Conservation (phyloP, 1,140 invertebrate species). For the Galendromus occidentalis region DNA sequence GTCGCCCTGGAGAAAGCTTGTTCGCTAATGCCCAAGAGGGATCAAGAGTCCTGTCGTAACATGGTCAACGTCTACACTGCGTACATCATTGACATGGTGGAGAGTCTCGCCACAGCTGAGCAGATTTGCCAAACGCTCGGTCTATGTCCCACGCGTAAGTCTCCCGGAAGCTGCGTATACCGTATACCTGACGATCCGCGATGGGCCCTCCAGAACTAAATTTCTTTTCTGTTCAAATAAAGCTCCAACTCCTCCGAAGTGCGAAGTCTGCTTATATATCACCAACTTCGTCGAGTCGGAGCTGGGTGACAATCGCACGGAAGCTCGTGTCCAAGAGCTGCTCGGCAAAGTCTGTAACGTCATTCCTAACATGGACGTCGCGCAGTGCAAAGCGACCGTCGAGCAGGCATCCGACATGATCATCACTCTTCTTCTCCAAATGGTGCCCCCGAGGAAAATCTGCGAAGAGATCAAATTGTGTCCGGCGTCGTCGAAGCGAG, state of each 20-base stretch:
- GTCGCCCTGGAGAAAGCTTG: background rate
- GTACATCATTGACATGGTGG: background rate
- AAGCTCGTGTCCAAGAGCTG: background rate
- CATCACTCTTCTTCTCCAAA: slow-evolving; percentile 3
- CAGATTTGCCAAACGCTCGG: background rate
- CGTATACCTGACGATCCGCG: no score
- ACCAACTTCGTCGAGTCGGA: background rate
- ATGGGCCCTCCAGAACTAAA: no score
- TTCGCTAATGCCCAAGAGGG: background rate
- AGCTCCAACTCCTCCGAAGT: background rate
- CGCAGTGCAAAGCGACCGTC: background rate
- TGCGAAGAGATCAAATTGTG: background rate
- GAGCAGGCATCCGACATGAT: background rate
- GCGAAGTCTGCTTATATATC: background rate
- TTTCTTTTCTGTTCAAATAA: background rate
- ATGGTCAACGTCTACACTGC: slow-evolving; percentile 2
- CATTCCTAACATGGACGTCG: background rate
- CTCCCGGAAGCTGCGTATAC: no score
- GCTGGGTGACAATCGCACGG: background rate
- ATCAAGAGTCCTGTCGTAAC: background rate
- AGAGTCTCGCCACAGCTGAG: background rate
- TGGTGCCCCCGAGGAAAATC: background rate
- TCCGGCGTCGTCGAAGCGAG: background rate
- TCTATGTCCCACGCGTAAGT: background rate
- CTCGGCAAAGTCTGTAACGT: background rate